phyloP scores from a whole-genome alignment of 2,888 invertebrate species.

The Drosophila rubida region DNA sequence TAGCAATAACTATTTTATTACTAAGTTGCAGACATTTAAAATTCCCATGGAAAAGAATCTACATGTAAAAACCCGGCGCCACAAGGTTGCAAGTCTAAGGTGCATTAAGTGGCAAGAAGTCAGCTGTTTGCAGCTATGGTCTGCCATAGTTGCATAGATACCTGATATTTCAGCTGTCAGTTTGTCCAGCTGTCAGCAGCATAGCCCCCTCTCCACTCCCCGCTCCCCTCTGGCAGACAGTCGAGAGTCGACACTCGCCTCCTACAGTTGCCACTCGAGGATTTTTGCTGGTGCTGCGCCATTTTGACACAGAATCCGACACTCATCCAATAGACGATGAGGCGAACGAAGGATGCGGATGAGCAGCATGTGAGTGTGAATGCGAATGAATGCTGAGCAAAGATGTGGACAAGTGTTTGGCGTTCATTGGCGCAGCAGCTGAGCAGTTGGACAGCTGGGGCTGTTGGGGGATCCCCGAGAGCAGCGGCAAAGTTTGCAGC shows the following conservation, averaged over 20 bases:
- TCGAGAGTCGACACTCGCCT: background rate
- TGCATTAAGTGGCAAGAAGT: background rate
- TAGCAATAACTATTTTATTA: no score
- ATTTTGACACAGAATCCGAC: conserved; percentile 67
- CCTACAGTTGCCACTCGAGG: conserved; percentile 61
- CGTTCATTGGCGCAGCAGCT: conserved; percentile 55
- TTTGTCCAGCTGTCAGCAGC: conserved; percentile 60
- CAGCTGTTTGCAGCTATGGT: background rate
- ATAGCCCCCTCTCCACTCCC: conserved; percentile 47
- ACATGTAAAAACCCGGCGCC: background rate
- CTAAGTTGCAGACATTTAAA: no score
- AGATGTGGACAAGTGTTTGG: conserved; percentile 52
- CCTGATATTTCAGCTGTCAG: conserved; percentile 44
- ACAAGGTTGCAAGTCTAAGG: background rate
- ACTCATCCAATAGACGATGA: conserved; percentile 30
- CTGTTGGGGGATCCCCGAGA: conserved; percentile 33
- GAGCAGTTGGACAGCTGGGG: background rate
- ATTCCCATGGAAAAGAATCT: background rate
- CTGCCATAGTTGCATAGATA: conserved; percentile 26
- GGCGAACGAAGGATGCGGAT: conserved; percentile 10
- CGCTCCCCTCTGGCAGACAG: background rate
- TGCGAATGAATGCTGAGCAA: conserved; percentile 22
- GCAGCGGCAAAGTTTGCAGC: conserved; percentile 67
- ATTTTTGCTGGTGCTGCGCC: conserved; percentile 63
- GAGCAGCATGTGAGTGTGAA: conserved; percentile 14